Percentiles rank a stretch among this genome's conserved stretches.
These are phyloP conservation scores for Pararge aegeria DNA, from an alignment of 1,140 invertebrate genomes.

Conservation along the genomic window DNA sequence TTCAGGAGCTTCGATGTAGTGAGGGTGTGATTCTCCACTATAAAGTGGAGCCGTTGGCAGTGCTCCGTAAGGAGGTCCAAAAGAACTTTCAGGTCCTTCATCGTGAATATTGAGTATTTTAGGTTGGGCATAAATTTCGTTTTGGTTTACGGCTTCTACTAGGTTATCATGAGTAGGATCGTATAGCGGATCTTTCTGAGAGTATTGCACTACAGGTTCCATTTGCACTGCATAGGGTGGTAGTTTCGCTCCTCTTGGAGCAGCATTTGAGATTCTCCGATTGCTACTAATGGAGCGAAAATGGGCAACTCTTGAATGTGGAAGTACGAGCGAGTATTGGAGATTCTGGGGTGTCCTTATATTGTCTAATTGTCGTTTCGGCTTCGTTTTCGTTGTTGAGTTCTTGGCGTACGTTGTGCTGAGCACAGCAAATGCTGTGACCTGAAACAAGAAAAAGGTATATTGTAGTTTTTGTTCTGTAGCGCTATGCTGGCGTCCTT, in stretches of 20 bases:
- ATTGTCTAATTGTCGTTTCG: conserved; percentile 76
- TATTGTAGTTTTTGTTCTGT: neutral
- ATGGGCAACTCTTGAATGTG: conserved; percentile 75
- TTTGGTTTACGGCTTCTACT: conserved; percentile 72
- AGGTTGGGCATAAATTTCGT: conserved; percentile 76
- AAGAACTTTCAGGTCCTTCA: conserved; percentile 69
- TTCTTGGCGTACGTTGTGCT: conserved; percentile 67
- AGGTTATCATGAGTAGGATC: conserved; percentile 76
- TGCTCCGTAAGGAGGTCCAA: conserved; percentile 64
- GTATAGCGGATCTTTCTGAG: conserved; percentile 87
- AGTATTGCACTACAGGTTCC: conserved; percentile 89
- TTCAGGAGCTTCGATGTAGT: conserved; percentile 89
- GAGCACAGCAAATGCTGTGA: conserved; percentile 76
- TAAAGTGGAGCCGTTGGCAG: conserved; percentile 75
- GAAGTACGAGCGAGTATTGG: conserved; percentile 79
- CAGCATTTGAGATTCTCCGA: conserved; percentile 74
- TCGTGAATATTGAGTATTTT: conserved; percentile 81
- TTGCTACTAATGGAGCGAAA: conserved; percentile 69
- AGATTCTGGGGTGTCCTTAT: conserved; percentile 79
- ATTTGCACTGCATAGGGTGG: conserved; percentile 89
- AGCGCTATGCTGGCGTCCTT: too few species aligned
- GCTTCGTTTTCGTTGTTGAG: conserved; percentile 70
- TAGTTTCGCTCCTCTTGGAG: conserved; percentile 64
- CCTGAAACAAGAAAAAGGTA: conserved; percentile 61
- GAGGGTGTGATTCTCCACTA: conserved; percentile 75